Evolutionary conservation across 2,888 invertebrate genomes (phyloP), one percentile per base, ranked within the genome.

Genomic region (Eupeodes latifasciatus): DNA sequence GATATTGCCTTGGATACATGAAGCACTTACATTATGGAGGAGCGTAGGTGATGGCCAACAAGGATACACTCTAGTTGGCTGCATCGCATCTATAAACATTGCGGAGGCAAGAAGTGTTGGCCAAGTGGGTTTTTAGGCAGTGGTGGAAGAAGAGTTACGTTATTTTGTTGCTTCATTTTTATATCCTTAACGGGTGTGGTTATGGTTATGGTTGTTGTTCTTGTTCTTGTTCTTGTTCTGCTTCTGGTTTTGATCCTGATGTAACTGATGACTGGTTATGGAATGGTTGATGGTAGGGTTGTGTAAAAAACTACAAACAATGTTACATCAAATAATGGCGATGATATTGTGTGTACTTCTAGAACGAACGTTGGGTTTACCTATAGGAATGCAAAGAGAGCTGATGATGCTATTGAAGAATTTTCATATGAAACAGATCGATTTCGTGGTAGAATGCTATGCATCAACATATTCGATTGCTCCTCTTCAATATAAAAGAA

Each of bases 371-470:
- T 27, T 27, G 27, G 27, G 5, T 5, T 12, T 55, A 53, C 53
- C 6, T 19, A 12, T 57, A 36, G 51, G 51, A 27, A 71, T 59
- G 47, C 12, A 11, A 27, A 2, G 27, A 27, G 53, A 53, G 7
- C 19, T 40, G 40, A 9, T 40, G 40, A 9, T 36, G 16, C 67
- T 74, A 67, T 79, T 82, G 75, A 79, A 67, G 55, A 76, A 79
- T 64, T 69, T 47, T 53, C 55, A 44, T 76, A 71, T 83, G 75
- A 76, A 72, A 81, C 27, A 71, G 83, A 87, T 87, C 86, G 83
- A 87, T 87, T 87, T 83, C 72, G 71, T 67, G 71, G 71, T 72
- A 71, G 64, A 83, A 72, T 83, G 64, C 40, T 64, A 57, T 82
- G 78, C 76, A 78, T 81, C 74, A 75, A 53, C 69, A 57, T 27